A percentile compares a stretch with the other conserved stretches of the same genome.
These are phyloP conservation scores for Tachysurus fulvidraco DNA, from an alignment of 2,113 vertebrate species.

Conservation along the genomic window DNA sequence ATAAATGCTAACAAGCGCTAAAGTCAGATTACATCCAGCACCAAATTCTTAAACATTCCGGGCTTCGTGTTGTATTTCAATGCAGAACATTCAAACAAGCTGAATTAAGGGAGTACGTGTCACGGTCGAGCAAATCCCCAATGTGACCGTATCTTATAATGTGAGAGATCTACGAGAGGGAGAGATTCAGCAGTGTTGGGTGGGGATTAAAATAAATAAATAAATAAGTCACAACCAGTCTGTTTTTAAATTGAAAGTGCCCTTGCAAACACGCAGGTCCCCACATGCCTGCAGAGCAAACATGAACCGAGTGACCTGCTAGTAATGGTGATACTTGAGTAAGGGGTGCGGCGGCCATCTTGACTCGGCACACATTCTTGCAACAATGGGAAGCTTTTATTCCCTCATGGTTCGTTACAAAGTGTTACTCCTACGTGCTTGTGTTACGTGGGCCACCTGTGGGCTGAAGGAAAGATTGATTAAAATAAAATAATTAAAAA, in stretches of 20 bases:
- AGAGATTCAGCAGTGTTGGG: conserved; percentile 9
- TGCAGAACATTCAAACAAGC: not conserved
- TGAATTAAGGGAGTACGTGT: not conserved
- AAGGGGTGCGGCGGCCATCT: conserved; percentile 43
- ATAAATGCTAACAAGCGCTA: conserved; percentile 23
- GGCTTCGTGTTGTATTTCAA: not conserved
- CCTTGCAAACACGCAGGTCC: conserved; percentile 47
- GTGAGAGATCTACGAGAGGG: no score
- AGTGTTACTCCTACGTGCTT: conserved; percentile 7
- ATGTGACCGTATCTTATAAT: not conserved
- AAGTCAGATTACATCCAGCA: not conserved
- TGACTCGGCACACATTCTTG: conserved; percentile 36
- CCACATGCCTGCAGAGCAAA: conserved; percentile 46
- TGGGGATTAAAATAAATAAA: not conserved
- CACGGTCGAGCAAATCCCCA: conserved; percentile 23
- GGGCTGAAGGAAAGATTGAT: conserved; percentile 11
- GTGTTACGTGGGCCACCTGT: conserved; percentile 32
- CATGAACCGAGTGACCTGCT: conserved; percentile 42
- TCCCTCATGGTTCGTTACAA: conserved; percentile 23
- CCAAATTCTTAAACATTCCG: not conserved
- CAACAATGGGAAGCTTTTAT: conserved; percentile 52
- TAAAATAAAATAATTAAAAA: conserved; percentile 21
- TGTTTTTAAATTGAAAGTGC: conserved; percentile 45
- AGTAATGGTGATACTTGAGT: conserved; percentile 42
- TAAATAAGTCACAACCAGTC: conserved; percentile 32